These are phyloP conservation scores for Sebastes wilsoni DNA, from an alignment of 2,797 vertebrate genomes.

Conservation along the genomic window DNA sequence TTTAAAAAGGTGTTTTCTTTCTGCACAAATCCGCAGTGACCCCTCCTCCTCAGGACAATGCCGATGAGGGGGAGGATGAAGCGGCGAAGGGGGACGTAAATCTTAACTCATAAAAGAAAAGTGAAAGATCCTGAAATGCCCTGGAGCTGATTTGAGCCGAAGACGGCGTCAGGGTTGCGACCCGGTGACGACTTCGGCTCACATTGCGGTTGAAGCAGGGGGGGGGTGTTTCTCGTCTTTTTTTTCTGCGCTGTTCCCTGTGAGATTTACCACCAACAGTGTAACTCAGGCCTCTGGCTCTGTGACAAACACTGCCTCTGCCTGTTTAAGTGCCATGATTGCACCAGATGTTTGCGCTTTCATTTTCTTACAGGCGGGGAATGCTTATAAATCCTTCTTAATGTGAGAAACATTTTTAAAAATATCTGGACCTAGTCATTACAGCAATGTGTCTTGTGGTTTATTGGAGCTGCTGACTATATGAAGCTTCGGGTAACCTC, in stretches of 20 bases:
- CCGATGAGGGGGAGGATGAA: neutral
- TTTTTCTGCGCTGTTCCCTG: neutral
- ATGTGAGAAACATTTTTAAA: slow-evolving; percentile 2
- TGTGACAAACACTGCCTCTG: slow-evolving; percentile 38
- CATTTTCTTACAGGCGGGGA: neutral
- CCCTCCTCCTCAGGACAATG: slow-evolving; percentile 46
- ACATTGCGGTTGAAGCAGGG: neutral
- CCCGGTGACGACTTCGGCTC: neutral
- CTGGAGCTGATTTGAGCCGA: neutral
- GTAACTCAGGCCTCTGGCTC: slow-evolving; percentile 8
- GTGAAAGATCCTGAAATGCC: neutral
- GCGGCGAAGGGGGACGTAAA: slow-evolving; percentile 20
- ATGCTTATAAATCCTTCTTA: slow-evolving; percentile 3
- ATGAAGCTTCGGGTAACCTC: slow-evolving; percentile 23
- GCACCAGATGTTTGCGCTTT: slow-evolving; percentile 32
- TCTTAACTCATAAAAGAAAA: slow-evolving; percentile 35
- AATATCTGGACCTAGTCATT: slow-evolving; percentile 13
- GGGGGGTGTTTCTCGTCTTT: neutral
- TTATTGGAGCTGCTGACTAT: slow-evolving; percentile 20
- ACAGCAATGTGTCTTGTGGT: neutral
- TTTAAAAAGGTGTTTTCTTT: slow-evolving; percentile 35
- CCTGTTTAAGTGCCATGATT: slow-evolving; percentile 29
- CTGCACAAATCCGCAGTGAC: slow-evolving; percentile 53
- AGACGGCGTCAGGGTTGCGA: neutral
- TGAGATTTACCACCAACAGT: slow-evolving; percentile 30